Evolutionary conservation across 2,888 invertebrate species (phyloP), one percentile per base, ranked within the genome.

Genomic region (Agrochola lota): DNA sequence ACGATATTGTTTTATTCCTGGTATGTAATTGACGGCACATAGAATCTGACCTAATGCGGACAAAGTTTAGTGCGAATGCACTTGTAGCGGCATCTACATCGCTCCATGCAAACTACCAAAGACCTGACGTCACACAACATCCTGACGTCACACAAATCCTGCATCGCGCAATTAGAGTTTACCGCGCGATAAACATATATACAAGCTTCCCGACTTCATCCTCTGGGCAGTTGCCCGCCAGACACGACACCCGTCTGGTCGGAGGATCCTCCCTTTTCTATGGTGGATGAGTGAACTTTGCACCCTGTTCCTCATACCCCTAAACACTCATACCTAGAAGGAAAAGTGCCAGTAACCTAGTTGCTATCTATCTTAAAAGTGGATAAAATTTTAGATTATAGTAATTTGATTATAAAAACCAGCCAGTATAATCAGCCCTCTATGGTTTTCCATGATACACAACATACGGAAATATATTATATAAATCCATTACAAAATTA

Each of bases 371-470:
- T 63, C 23, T 46, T 46, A 62, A 62, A 43, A 35, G 63, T 62
- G 17, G 15, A 60, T 49, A 43, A n/a, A 40, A 20, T 26, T 46
- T 35, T 26, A 46, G 20, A 80, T 63, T 26, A 23, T 1, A 26
- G 3, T 62, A 26, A 62, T 55, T 80, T 35, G 23, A 20, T 71
- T 55, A 35, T 17, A n/a, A 35, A 62, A 46, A 35, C 30, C 11
- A 23, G 20, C 3, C 20, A 8, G 17, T 60, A 4, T 52, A 43
- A 49, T 40, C 15, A 20, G 40, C 5, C 15, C 68, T 35, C 9
- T 49, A 77, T 6, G 78, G 20, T 59, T 67, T 78, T 52, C 30
- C 30, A 49, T 11, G 17, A n/a, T n/a, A 49, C 26, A 71, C 59
- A 71, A 71, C 46, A 71, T 46, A 55, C 30, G 7, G 15, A 26